Base-by-base conservation (phyloP, 2,113 vertebrate species). In the Coptodon bakossiorum region DNA sequence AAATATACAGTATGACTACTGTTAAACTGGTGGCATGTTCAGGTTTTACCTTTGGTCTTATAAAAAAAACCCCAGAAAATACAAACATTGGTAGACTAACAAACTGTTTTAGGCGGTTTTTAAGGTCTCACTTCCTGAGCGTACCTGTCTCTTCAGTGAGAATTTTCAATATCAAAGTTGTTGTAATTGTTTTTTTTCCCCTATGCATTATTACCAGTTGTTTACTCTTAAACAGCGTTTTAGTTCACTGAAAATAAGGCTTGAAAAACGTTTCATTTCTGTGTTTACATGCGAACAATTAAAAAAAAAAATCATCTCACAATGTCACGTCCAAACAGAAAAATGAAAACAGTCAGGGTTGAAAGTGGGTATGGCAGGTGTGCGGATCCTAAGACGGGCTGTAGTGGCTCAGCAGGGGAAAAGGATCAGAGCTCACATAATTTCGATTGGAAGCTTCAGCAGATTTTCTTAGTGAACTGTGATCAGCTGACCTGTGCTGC, bases 141-240 rank as follows among this genome's bases (percentile, higher is more conserved):
- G 22, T 9, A 53, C 5, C 53, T 1, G 5, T 54, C 9, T 22
- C 10, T 19, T 54, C n/a, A 6, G 52, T 22, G n/a, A 54, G 52
- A 54, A 54, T 8, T 22, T 54, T 54, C 5, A 11, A 5, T 52
- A 3, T n/a, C n/a, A 54, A 22, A 40, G 38, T 40, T 40, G 38
- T 11, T 40, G 38, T 11, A 40, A 2, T 40, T 10, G 38, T 11
- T 40, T 40, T 38, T 38, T 38, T 4, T 3, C 2, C 4, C 38
- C 38, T 11, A 2, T 40, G 38, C 10, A 5, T 40, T 40, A 11
- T 40, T 40, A 50, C 19, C 9, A 6, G 52, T 10, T 8, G 19
- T 22, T n/a, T 3, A 54, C 19, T 5, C 9, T 10, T 22, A 6
- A 22, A 11, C 5, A 2, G 4, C 7, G 0, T n/a, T 52, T 52